Evolutionary conservation across 1,140 invertebrate genomes (phyloP).

Genomic region (Ladona fulva): DNA sequence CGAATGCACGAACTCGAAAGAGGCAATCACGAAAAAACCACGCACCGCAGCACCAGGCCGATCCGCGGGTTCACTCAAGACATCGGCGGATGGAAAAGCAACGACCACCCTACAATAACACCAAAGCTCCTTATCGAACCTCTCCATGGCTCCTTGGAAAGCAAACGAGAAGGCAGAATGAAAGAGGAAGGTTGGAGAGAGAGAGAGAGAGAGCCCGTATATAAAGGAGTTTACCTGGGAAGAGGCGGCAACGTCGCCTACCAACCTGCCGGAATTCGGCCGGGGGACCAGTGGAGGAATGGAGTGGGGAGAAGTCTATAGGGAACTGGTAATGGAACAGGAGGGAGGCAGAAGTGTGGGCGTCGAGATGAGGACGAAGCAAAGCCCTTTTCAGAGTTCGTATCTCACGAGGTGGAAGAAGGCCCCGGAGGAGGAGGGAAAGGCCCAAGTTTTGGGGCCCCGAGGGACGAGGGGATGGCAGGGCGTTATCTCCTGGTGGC

Average conservation of each 20-base stretch:
- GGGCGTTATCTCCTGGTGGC: background rate
- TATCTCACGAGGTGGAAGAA: background rate
- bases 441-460: background rate
- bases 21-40: too few relatives aligned
- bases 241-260: background rate
- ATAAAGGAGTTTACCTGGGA: too few relatives aligned
- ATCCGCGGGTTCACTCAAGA: too few relatives aligned
- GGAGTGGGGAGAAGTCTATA: background rate
- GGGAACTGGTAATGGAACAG: background rate
- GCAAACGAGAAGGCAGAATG: too few relatives aligned
- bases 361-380: background rate
- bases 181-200: too few relatives aligned
- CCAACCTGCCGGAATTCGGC: background rate
- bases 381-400: background rate
- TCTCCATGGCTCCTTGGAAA: too few relatives aligned
- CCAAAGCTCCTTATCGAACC: too few relatives aligned
- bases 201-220: too few relatives aligned
- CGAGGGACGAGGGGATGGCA: background rate
- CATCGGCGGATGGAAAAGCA: too few relatives aligned
- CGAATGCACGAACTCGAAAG: too few relatives aligned
- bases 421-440: background rate
- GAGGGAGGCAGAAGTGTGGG: background rate
- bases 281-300: background rate
- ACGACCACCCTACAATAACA: too few relatives aligned
- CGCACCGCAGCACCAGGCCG: too few relatives aligned